These are phyloP conservation scores for Xylocampa areola DNA, from an alignment of 2,888 invertebrate species.

Conservation along the genomic window DNA sequence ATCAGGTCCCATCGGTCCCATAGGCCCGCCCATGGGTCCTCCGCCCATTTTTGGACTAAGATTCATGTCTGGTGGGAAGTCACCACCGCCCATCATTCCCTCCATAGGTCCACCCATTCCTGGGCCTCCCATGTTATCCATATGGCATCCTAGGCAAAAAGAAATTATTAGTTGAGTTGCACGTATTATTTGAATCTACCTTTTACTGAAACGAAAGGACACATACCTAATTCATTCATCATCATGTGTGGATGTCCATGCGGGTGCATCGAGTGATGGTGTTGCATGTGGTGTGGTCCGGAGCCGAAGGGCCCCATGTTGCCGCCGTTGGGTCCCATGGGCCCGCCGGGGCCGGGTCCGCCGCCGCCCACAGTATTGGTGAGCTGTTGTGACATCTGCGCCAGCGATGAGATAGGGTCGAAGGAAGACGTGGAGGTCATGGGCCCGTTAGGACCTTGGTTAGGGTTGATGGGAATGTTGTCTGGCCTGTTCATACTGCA, in stretches of 20 bases:
- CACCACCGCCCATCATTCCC: slow-evolving; percentile 87
- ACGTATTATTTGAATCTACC: background rate
- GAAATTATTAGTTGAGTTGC: background rate
- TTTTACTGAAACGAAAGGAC: background rate
- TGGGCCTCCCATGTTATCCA: slow-evolving; percentile 86
- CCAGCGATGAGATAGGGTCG: slow-evolving; percentile 97
- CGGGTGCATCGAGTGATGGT: slow-evolving; percentile 85
- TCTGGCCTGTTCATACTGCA: slow-evolving; percentile 86
- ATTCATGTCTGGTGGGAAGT: slow-evolving; percentile 88
- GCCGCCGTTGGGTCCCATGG: slow-evolving; percentile 79
- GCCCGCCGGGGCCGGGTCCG: slow-evolving; percentile 76
- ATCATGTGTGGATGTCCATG: slow-evolving; percentile 87
- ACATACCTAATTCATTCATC: slow-evolving; percentile 87
- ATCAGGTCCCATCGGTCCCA: slow-evolving; percentile 87
- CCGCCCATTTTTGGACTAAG: slow-evolving; percentile 92
- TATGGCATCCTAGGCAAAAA: slow-evolving; percentile 81
- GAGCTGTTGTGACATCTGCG: slow-evolving; percentile 98
- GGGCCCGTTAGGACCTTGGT: slow-evolving; percentile 88
- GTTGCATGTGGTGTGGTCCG: slow-evolving; percentile 85
- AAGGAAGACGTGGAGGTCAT: slow-evolving; percentile 91
- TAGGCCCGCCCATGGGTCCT: slow-evolving; percentile 87
- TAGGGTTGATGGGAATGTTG: slow-evolving; percentile 86
- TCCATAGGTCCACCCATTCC: slow-evolving; percentile 89
- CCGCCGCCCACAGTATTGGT: slow-evolving; percentile 92
- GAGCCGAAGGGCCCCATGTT: slow-evolving; percentile 82